Conservation (phyloP, 2,113 vertebrate genomes). For the Vanacampus margaritifer region DNA sequence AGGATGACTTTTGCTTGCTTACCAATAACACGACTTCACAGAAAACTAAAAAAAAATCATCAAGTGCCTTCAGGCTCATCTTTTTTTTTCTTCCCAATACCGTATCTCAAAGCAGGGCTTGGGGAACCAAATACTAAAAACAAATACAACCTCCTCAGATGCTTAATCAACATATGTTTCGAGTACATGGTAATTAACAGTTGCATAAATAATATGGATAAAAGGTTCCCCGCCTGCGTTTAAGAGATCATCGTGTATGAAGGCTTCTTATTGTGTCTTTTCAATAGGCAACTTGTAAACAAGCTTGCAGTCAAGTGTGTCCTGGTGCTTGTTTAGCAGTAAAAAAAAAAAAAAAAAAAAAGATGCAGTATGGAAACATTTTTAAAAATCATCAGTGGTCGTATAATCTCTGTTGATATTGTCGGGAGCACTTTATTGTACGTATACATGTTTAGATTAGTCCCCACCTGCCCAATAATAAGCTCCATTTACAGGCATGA, state of each 20-base stretch:
- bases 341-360: neutral
- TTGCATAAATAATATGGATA: neutral
- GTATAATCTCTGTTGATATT: conserved; percentile 47
- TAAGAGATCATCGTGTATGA: conserved; percentile 7
- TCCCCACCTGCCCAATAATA: conserved; percentile 23
- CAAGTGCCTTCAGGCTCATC: conserved; percentile 69
- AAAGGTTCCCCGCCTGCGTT: neutral
- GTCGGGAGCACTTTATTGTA: conserved; percentile 66
- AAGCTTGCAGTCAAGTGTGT: conserved; percentile 36
- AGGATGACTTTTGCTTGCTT: conserved; percentile 32
- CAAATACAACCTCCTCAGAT: neutral
- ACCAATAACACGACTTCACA: conserved; percentile 34
- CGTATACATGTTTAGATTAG: conserved; percentile 57
- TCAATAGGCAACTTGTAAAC: conserved; percentile 27
- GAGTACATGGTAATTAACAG: neutral
- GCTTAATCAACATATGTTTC: neutral
- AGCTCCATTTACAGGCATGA: conserved; percentile 47
- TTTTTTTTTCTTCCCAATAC: conserved; percentile 48
- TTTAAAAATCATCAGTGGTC: conserved; percentile 29
- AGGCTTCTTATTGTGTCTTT: conserved; percentile 23
- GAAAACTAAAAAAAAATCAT: conserved; percentile 30
- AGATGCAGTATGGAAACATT: conserved; percentile 34
- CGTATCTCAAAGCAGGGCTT: conserved; percentile 10
- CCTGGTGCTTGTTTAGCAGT: conserved; percentile 37
- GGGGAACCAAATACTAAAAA: neutral